These are phyloP conservation scores for Nixonia krombeini DNA, from an alignment of 1,140 invertebrate species.

Conservation along the genomic window DNA sequence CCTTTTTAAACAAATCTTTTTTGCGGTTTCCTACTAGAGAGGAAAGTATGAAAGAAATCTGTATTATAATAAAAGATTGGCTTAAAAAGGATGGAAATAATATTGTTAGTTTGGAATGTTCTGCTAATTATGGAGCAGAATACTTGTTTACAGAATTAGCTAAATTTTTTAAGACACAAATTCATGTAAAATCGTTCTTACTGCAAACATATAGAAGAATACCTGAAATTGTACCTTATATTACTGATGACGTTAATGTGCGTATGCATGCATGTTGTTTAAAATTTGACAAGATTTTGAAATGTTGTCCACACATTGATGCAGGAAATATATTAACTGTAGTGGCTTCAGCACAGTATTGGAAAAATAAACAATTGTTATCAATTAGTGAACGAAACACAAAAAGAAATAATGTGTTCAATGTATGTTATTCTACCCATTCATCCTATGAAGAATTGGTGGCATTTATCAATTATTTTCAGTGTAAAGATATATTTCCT, in stretches of 20 bases:
- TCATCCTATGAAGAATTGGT: conserved; percentile 74
- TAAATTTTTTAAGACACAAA: conserved; percentile 68
- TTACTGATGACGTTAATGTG: conserved; percentile 58
- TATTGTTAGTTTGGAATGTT: conserved; percentile 71
- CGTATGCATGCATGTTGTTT: conserved; percentile 71
- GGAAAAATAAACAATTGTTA: conserved; percentile 71
- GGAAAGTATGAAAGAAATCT: conserved; percentile 71
- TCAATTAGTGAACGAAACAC: too few species aligned
- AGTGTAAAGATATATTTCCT: conserved; percentile 70
- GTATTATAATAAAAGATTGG: conserved; percentile 73
- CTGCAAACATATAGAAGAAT: conserved; percentile 65
- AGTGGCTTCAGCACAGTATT: conserved; percentile 71
- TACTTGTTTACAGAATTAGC: conserved; percentile 75
- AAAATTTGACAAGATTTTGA: too few species aligned
- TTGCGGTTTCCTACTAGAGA: conserved; percentile 74
- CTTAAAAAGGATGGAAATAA: conserved; percentile 66
- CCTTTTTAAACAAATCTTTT: conserved; percentile 74
- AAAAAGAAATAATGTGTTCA: conserved; percentile 56
- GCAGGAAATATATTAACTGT: conserved; percentile 61
- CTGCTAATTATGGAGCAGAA: conserved; percentile 75
- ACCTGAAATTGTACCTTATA: conserved; percentile 58
- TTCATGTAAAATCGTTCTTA: conserved; percentile 69
- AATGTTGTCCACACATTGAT: too few species aligned
- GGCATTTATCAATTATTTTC: conserved; percentile 72
- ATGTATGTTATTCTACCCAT: conserved; percentile 78